Conservation (phyloP, 1,140 invertebrate genomes). For the Subanguina moxae region DNA sequence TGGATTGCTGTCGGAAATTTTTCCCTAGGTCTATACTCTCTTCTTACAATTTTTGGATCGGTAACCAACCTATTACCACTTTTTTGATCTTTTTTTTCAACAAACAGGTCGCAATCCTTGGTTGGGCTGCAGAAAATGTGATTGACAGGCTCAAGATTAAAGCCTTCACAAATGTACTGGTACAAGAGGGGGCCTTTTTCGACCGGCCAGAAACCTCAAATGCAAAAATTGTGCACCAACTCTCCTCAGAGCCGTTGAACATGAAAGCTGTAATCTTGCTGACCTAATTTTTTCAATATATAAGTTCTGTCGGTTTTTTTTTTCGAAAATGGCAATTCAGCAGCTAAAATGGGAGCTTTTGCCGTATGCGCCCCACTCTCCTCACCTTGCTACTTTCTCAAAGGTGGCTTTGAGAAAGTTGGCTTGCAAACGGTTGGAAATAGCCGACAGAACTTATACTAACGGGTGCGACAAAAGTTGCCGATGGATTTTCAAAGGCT, state of each 20-base stretch:
- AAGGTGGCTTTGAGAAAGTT: too few species aligned
- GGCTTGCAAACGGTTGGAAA: too few species aligned
- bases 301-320: too few species aligned
- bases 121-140: slow-evolving; percentile 32
- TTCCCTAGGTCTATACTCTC: neutral
- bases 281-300: too few species aligned
- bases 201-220: slow-evolving; percentile 51
- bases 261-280: slow-evolving; percentile 22
- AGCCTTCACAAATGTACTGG: slow-evolving; percentile 59
- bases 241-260: neutral
- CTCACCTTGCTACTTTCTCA: too few species aligned
- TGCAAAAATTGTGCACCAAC: slow-evolving; percentile 25
- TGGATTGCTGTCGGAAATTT: neutral
- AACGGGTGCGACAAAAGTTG: too few species aligned
- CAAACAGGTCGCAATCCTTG: slow-evolving; percentile 5
- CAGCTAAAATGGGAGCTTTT: too few species aligned
- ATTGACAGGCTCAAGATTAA: slow-evolving; percentile 22
- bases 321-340: too few species aligned
- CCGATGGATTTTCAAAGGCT: too few species aligned
- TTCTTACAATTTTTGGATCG: neutral
- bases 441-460: too few species aligned
- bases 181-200: slow-evolving; percentile 63
- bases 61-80: neutral
- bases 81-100: neutral
- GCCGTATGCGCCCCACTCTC: too few species aligned